A percentile compares a stretch with the other conserved stretches of the same genome.
phyloP scores from a whole-genome alignment of 1,140 invertebrate species.

The Philaenus spumarius region DNA sequence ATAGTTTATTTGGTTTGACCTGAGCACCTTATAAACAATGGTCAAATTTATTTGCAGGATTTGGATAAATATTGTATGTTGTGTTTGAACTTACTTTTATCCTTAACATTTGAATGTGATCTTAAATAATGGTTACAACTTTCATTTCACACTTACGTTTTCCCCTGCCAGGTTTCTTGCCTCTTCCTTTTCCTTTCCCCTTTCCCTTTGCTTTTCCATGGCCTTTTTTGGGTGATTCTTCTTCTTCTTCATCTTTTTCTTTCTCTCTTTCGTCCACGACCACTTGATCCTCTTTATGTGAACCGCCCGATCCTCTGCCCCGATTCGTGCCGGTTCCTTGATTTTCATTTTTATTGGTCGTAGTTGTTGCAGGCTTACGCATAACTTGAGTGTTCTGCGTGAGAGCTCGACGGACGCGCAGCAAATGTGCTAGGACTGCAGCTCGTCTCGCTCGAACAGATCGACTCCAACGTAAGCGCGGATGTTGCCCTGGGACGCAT shows the following conservation, averaged over 20 bases:
- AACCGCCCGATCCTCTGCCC: background rate
- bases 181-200: slow-evolving; percentile 31
- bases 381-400: slow-evolving; percentile 26
- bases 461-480: slow-evolving; percentile 68
- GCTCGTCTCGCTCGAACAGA: slow-evolving; percentile 25
- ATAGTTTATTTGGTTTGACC: too few relatives aligned
- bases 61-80: too few relatives aligned
- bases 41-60: too few relatives aligned
- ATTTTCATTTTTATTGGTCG: slow-evolving; percentile 3
- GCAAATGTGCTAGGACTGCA: slow-evolving; percentile 4
- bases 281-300: background rate
- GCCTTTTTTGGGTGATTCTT: slow-evolving; percentile 25
- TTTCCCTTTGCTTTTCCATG: slow-evolving; percentile 36
- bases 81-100: background rate
- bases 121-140: background rate
- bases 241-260: slow-evolving; percentile 29
- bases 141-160: slow-evolving; percentile 29
- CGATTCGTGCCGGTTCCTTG: background rate
- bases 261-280: slow-evolving; percentile 18
- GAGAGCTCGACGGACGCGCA: slow-evolving; percentile 23
- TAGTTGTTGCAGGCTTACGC: slow-evolving; percentile 11
- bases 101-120: background rate
- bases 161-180: slow-evolving; percentile 35
- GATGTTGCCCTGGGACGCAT: slow-evolving; percentile 74
- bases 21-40: too few relatives aligned